These are phyloP conservation scores for Catostomus latipinnis DNA, from an alignment of 2,797 vertebrate species.

Conservation along the genomic window DNA sequence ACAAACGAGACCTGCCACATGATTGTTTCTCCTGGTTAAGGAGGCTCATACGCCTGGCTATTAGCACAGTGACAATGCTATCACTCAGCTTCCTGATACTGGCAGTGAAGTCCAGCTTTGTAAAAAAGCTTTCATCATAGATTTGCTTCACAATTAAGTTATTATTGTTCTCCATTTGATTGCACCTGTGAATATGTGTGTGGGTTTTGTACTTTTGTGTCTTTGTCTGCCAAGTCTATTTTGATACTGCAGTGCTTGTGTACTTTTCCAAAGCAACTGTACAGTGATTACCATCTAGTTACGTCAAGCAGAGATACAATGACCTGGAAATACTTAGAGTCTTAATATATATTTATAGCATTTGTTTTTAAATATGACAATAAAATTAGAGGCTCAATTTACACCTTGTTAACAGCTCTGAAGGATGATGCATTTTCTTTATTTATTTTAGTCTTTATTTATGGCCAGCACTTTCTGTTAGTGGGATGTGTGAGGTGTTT, in stretches of 20 bases:
- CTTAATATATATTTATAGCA: constrained; percentile 10
- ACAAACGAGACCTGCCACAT: constrained; percentile 51
- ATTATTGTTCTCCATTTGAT: not conserved
- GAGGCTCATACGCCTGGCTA: constrained; percentile 35
- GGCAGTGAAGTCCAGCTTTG: not conserved
- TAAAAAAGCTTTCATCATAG: constrained; percentile 1
- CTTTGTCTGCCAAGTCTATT: constrained; percentile 20
- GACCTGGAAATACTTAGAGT: constrained; percentile 2
- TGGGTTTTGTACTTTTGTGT: constrained; percentile 6
- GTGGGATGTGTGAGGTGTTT: constrained; percentile 20
- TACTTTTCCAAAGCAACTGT: not conserved
- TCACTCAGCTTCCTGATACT: constrained; percentile 41
- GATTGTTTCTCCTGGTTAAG: constrained; percentile 46
- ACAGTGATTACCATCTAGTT: constrained; percentile 19
- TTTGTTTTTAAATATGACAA: not conserved
- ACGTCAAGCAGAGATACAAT: not conserved
- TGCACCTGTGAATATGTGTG: constrained; percentile 10
- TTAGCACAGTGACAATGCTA: constrained; percentile 38
- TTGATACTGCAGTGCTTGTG: not conserved
- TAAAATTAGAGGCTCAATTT: not conserved
- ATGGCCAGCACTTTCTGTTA: not conserved
- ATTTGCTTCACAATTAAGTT: not conserved
- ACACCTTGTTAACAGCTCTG: not conserved
- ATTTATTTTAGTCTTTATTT: not conserved
- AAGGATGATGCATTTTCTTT: not conserved